These are phyloP conservation scores for Tenthredo amoena DNA, from an alignment of 2,888 invertebrate species.

Conservation along the genomic window DNA sequence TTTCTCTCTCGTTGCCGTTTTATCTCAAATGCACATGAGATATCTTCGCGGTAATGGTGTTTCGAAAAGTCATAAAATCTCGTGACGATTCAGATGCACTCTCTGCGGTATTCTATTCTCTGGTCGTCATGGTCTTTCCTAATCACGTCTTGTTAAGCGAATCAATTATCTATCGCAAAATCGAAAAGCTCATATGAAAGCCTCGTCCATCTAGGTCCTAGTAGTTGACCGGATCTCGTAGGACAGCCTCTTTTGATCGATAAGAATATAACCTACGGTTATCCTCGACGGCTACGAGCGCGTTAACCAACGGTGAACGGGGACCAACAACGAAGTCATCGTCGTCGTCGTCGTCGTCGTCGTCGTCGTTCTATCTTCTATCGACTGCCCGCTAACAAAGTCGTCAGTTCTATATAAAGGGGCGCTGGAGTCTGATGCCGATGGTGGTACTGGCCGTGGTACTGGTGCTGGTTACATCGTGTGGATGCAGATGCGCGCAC, in stretches of 20 bases:
- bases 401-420: conserved; percentile 64
- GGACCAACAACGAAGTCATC: conserved; percentile 50
- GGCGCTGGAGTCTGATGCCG: conserved; percentile 50
- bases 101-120: not conserved
- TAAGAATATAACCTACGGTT: conserved; percentile 46
- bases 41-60: not conserved
- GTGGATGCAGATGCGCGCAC: conserved; percentile 64
- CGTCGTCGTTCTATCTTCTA: conserved; percentile 61
- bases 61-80: not conserved
- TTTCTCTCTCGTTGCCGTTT: not conserved
- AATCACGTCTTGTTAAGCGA: not conserved
- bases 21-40: not conserved
- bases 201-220: not conserved
- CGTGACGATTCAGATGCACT: not conserved
- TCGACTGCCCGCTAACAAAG: conserved; percentile 69
- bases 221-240: conserved; percentile 19
- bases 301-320: conserved; percentile 43
- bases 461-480: conserved; percentile 48
- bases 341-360: conserved; percentile 45
- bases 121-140: not conserved
- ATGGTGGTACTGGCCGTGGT: conserved; percentile 61
- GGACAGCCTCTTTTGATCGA: conserved; percentile 22
- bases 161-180: not conserved
- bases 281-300: conserved; percentile 31
- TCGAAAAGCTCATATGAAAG: not conserved